phyloP scores from a whole-genome alignment of 2,797 vertebrate species.

The Peromyscus melanophrys region DNA sequence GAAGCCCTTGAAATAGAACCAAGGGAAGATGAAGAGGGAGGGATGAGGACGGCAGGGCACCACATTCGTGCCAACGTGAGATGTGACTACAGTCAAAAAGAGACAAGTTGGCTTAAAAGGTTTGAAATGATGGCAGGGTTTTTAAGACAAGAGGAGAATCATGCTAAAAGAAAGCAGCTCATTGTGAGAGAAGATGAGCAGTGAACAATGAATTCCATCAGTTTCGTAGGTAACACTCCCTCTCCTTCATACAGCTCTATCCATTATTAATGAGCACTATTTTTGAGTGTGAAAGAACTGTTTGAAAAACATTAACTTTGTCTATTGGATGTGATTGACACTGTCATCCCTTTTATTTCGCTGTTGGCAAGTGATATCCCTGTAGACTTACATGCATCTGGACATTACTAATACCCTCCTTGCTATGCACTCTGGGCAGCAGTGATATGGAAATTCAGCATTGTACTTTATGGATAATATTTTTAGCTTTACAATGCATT shows the following conservation, averaged over 20 bases:
- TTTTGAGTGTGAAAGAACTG: constrained; percentile 91
- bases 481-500: constrained; percentile 82
- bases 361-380: constrained; percentile 90
- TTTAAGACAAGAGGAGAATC: constrained; percentile 90
- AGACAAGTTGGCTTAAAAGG: constrained; percentile 88
- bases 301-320: constrained; percentile 93
- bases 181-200: constrained; percentile 84
- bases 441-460: constrained; percentile 91
- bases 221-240: constrained; percentile 88
- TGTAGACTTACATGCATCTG: constrained; percentile 91
- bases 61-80: constrained; percentile 69
- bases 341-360: constrained; percentile 91
- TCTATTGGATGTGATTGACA: constrained; percentile 93
- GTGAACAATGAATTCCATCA: constrained; percentile 89
- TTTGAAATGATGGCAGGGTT: constrained; percentile 86
- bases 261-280: constrained; percentile 93
- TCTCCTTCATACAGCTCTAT: constrained; percentile 88
- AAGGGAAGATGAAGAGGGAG: neutral
- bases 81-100: constrained; percentile 74
- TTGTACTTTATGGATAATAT: constrained; percentile 72
- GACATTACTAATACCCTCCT: constrained; percentile 91
- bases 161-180: constrained; percentile 87
- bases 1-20: neutral
- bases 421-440: constrained; percentile 89
- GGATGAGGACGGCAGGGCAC: neutral